Conservation (phyloP, 2,113 vertebrate genomes). For the Mesitornis unicolor region DNA sequence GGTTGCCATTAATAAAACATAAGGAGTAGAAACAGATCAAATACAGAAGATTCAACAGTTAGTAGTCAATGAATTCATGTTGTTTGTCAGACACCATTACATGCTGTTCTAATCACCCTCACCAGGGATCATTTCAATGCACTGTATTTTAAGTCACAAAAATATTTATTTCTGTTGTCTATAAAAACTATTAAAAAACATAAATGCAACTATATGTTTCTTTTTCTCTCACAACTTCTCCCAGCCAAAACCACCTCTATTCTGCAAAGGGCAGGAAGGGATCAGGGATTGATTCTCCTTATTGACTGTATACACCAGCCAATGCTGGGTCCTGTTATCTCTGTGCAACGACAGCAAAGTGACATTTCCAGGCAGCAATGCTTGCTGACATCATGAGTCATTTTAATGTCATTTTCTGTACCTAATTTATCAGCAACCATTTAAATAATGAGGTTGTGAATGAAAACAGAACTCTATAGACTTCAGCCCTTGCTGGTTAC, state of each 20-base stretch:
- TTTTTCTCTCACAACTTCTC: neutral
- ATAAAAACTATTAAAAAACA: neutral
- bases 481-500: neutral
- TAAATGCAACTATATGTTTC: neutral
- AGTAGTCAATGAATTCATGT: constrained; percentile 17
- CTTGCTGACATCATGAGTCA: constrained; percentile 33
- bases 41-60: constrained; percentile 35
- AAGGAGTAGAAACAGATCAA: constrained; percentile 15
- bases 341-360: neutral
- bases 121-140: neutral
- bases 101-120: neutral
- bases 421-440: constrained; percentile 32
- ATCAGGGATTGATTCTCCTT: neutral
- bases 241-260: neutral
- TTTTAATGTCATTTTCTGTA: constrained; percentile 57
- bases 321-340: neutral
- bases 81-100: neutral
- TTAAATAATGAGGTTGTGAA: constrained; percentile 13
- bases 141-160: neutral
- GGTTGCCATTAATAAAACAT: constrained; percentile 21
- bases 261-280: neutral
- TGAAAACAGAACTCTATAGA: neutral
- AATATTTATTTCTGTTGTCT: constrained; percentile 33
- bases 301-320: neutral
- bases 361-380: constrained; percentile 8